Percentiles rank a stretch among this genome's conserved stretches.
These are phyloP conservation scores for Emesis furor DNA, from an alignment of 2,888 invertebrate species.

Conservation along the genomic window DNA sequence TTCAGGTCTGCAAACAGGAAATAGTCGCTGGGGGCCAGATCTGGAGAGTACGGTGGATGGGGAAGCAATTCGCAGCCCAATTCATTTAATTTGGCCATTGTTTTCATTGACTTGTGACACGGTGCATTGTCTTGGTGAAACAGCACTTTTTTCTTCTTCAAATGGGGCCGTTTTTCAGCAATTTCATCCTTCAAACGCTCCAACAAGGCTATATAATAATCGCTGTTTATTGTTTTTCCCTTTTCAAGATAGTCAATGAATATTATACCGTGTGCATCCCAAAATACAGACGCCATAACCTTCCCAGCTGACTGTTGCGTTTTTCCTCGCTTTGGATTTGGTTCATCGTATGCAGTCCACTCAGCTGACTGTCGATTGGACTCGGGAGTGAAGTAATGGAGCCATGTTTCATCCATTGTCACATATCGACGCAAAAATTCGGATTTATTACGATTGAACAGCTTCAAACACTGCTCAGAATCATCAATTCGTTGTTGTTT, in stretches of 20 bases:
- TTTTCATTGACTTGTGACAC: conserved; percentile 39
- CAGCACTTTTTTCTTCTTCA: conserved; percentile 24
- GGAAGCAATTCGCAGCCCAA: conserved; percentile 44
- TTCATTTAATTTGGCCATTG: conserved; percentile 52
- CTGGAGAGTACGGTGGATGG: neutral
- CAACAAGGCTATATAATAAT: neutral
- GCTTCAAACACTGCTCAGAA: conserved; percentile 35
- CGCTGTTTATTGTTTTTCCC: neutral
- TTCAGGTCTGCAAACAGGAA: conserved; percentile 31
- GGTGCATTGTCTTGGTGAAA: conserved; percentile 53
- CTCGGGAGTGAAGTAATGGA: conserved; percentile 51
- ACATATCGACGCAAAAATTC: conserved; percentile 47
- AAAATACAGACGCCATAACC: no score
- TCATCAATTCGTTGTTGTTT: conserved; percentile 16
- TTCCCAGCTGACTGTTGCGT: no score
- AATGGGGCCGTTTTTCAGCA: neutral
- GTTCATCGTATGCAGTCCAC: conserved; percentile 35
- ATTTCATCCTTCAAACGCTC: neutral
- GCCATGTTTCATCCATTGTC: conserved; percentile 59
- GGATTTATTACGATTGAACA: conserved; percentile 27
- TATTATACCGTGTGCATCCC: neutral
- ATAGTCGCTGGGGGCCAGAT: conserved; percentile 32
- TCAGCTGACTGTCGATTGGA: conserved; percentile 44
- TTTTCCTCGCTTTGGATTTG: neutral
- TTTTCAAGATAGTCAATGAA: neutral